Base-by-base conservation (phyloP, 2,113 vertebrate genomes). In the Platycercus adscitus region DNA sequence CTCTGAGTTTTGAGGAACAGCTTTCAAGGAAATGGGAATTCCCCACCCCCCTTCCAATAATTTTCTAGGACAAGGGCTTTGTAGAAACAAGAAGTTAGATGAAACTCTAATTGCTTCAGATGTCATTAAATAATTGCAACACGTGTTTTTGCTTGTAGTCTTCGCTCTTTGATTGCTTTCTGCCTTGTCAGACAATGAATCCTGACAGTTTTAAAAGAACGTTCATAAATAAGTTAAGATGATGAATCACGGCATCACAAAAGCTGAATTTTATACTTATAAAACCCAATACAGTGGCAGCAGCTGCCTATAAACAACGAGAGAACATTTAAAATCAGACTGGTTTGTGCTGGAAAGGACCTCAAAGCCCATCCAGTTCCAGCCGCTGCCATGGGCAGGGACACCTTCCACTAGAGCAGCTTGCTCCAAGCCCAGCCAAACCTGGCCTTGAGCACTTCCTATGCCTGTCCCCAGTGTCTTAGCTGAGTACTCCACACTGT, bases 401-500 rank as follows among this genome's bases (percentile, higher is more conserved):
- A 50, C 81, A 11, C 5, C 25, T 68, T 0, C 20, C 76, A 3
- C 31, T 37, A 16, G 4, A 26, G 60, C 66, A 46, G 60, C 16
- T 1, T 41, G 52, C 46, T 35, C 71, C 43, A 10, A 49, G 10
- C 8, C 29, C 43, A 2, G 0, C 25, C 82, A 82, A 69, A 1
- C n/a, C 76, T 13, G 29, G 61, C 53, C 39, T 5, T 1, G 82
- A 9, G 0, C 69, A 43, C 0, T 5, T 21, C 23, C 39, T 15
- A 17, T 3, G 0, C 8, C 60, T 2, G 0, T 17, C 8, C 25
- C 29, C 35, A 4, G n/a, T 0, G 3, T 4, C 28, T 44, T 55
- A 41, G 14, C 6, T 11, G 2, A 0, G 0, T 4, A 4, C 10
- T 16, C 11, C 3, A 0, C 1, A 0, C 24, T 4, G 11, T 0